Base-by-base conservation (phyloP, 2,113 vertebrate genomes). In the Lagopus leucura region DNA sequence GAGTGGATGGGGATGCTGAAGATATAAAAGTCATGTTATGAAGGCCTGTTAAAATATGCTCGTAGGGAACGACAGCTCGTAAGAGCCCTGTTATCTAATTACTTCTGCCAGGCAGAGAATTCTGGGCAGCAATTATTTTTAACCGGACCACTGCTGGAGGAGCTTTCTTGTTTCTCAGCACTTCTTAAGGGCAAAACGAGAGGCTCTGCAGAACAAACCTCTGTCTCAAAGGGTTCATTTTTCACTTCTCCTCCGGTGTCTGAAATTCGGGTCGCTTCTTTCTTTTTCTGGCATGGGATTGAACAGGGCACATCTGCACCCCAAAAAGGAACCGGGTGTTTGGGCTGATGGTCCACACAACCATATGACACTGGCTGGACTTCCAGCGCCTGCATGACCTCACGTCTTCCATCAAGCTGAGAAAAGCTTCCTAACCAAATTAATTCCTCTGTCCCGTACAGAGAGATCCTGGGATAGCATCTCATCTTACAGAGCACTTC, bases 41-140 rank as follows among this genome's bases (percentile, higher is more conserved):
- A 96, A 97, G 96, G 94, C 94, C 91, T 15, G 73, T 88, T 94
- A 94, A 94, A 96, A 94, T 95, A 90, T 88, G 93, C 88, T 97
- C 32, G 64, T 94, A 91, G 93, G 91, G 93, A 90, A 91, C 81
- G 94, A 92, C 95, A 91, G 85, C 82, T 91, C 91, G 40, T 94
- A 86, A 92, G 82, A 78, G 70, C 73, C 91, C 82, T n/a, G 72
- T 91, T 93, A 94, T 84, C 93, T 96, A 94, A 96, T 95, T 94
- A 92, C 91, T 87, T 88, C 36, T 83, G 95, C 89, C 95, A 93
- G 95, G 79, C 89, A 86, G 94, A 91, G 85, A 90, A 71, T 30
- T 11, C 89, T 86, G 91, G 90, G 69, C 76, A 86, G 89, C 89
- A 91, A 91, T 95, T 95, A 94, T 93, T 92, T 94, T 90, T 69